phyloP scores from a whole-genome alignment of 35 echinoderm and acorn worm genomes.

The Ophiothrix spiculata region DNA sequence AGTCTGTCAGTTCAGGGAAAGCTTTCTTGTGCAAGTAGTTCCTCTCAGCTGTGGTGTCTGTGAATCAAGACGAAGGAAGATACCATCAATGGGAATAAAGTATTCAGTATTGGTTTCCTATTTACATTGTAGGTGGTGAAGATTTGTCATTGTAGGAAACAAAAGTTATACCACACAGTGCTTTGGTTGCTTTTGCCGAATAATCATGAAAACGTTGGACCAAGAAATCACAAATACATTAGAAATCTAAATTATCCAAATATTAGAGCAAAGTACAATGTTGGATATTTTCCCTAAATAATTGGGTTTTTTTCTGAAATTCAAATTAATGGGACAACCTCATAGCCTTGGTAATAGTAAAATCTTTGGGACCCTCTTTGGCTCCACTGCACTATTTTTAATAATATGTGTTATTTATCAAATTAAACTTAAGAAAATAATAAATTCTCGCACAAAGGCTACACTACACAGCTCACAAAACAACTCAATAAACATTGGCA shows the following conservation, averaged over 20 bases:
- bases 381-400: neutral
- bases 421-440: neutral
- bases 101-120: neutral
- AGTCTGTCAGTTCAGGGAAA: slow-evolving; percentile 51
- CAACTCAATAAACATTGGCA: neutral
- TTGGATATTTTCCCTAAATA: no score
- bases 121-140: neutral
- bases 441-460: neutral
- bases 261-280: no score
- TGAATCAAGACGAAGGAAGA: no score
- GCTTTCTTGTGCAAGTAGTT: slow-evolving; percentile 59
- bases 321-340: no score
- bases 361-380: no score
- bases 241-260: no score
- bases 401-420: neutral
- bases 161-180: neutral
- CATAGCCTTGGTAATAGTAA: no score
- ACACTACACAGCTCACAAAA: neutral
- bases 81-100: neutral
- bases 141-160: neutral
- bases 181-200: neutral
- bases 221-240: no score
- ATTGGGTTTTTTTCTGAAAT: no score
- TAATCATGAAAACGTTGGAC: neutral
- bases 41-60: slow-evolving; percentile 74